Evolutionary conservation across 2,113 vertebrate genomes (phyloP).

Genomic region (Ciconia stormi): DNA sequence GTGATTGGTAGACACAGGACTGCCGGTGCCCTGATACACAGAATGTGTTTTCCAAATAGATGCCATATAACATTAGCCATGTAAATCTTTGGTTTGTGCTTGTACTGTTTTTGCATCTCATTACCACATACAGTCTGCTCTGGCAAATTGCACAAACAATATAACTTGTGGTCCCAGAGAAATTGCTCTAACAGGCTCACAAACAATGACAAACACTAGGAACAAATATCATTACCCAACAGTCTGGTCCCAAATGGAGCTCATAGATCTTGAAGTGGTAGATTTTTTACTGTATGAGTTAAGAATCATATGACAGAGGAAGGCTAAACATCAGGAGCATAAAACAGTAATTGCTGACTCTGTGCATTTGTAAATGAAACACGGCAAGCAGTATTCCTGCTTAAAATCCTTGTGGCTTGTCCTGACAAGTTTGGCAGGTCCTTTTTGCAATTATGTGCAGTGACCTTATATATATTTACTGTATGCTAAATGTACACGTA

Average conservation of each 20-base stretch:
- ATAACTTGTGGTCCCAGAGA: neutral
- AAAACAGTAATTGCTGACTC: conserved; percentile 60
- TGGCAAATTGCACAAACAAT: conserved; percentile 18
- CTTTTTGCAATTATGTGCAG: neutral
- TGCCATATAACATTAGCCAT: neutral
- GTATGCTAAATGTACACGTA: neutral
- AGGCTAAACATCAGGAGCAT: conserved; percentile 33
- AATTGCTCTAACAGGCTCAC: conserved; percentile 2
- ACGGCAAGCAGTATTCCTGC: neutral
- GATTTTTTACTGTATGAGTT: conserved; percentile 11
- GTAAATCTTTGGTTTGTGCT: neutral
- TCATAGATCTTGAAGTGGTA: conserved; percentile 31
- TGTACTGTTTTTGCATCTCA: neutral
- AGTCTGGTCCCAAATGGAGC: conserved; percentile 21
- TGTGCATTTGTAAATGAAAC: conserved; percentile 43
- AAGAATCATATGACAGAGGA: conserved; percentile 34
- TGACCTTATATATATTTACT: neutral
- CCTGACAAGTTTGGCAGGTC: neutral
- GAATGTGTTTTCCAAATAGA: neutral
- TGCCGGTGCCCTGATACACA: neutral
- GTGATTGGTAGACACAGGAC: neutral
- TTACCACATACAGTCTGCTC: neutral
- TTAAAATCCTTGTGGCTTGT: neutral
- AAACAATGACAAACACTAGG: neutral
- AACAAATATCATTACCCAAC: conserved; percentile 22